Conservation (phyloP, 2,113 vertebrate genomes). For the Brachyistius frenatus region DNA sequence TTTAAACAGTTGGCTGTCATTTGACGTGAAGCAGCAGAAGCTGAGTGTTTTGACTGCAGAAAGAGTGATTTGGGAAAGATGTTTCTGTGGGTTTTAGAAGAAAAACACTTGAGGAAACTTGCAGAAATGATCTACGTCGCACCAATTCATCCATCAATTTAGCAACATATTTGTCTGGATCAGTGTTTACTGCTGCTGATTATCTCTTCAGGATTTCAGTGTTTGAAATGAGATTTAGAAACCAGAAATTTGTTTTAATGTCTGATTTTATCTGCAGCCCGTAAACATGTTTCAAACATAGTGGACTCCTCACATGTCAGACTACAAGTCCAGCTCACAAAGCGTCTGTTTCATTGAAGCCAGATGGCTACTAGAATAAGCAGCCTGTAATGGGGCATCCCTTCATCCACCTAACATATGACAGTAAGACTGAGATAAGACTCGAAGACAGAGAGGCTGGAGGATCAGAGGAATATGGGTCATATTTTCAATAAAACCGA, state of each 20-base stretch:
- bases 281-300: conserved; percentile 39
- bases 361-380: conserved; percentile 38
- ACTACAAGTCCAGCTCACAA: conserved; percentile 12
- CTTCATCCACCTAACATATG: conserved; percentile 20
- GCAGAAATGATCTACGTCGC: background rate
- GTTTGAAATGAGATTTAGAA: conserved; percentile 39
- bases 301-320: conserved; percentile 21
- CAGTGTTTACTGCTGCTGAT: background rate
- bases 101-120: background rate
- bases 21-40: no score
- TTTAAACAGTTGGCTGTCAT: no score
- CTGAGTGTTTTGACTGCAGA: background rate
- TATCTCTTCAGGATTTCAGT: background rate
- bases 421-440: conserved; percentile 26
- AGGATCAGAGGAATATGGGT: conserved; percentile 15
- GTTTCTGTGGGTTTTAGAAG: conserved; percentile 2
- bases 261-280: conserved; percentile 8
- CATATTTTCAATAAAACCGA: conserved; percentile 3
- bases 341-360: conserved; percentile 37
- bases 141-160: background rate
- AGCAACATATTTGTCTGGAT: background rate
- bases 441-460: background rate
- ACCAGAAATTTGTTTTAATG: conserved; percentile 14
- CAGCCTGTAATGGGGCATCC: conserved; percentile 18
- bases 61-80: conserved; percentile 2